A percentile compares a stretch with the other conserved stretches of the same genome.
phyloP scores from a whole-genome alignment of 2,797 vertebrate genomes.

The Rhinella marina region DNA sequence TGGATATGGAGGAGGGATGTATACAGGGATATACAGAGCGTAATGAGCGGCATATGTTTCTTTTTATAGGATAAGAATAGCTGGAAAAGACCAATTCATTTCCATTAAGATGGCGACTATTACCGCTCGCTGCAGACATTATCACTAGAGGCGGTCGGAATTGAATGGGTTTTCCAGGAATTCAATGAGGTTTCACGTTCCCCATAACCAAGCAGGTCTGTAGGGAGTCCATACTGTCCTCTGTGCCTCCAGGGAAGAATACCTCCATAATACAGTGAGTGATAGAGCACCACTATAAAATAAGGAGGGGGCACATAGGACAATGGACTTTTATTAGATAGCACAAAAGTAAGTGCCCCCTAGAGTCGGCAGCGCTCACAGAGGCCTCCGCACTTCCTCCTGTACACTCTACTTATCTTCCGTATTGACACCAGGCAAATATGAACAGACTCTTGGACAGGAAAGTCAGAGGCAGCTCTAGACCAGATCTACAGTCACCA shows the following conservation, averaged over 20 bases:
- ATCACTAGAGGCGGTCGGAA: background rate
- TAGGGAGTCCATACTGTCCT: no score
- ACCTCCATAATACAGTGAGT: background rate
- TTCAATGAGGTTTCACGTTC: no score
- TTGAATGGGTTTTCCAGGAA: no score
- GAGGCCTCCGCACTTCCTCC: background rate
- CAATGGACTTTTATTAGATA: background rate
- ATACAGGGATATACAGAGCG: background rate
- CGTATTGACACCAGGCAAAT: slow-evolving; percentile 17
- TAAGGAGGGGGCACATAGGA: background rate
- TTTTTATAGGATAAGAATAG: background rate
- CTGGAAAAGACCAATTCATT: background rate
- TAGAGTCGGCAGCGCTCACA: background rate
- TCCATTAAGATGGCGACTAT: background rate
- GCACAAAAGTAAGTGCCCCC: background rate
- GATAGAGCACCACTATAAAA: background rate
- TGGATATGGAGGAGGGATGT: background rate
- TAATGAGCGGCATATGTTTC: background rate
- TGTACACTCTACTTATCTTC: background rate
- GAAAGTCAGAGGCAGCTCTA: background rate
- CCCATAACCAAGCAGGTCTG: no score
- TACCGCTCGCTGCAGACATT: background rate
- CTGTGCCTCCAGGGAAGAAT: no score
- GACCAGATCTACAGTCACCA: background rate
- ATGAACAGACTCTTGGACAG: slow-evolving; percentile 10